phyloP scores from a whole-genome alignment of 1,140 invertebrate genomes.

The Bombus confusus region DNA sequence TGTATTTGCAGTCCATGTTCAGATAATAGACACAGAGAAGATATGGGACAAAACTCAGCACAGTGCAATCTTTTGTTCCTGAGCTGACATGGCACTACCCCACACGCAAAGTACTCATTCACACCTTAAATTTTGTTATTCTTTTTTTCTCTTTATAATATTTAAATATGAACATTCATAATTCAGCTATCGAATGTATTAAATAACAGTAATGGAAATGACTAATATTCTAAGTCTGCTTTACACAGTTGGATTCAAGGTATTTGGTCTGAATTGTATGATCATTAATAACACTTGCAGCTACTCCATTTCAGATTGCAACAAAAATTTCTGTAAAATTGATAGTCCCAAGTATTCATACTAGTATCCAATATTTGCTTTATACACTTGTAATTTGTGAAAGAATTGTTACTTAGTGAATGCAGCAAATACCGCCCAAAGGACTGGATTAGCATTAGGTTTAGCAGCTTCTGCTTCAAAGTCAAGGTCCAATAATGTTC shows the following conservation, averaged over 20 bases:
- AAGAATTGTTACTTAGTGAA: conserved; percentile 94
- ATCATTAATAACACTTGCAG: conserved; percentile 54
- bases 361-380: conserved; percentile 59
- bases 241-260: conserved; percentile 50
- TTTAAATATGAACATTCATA: conserved; percentile 59
- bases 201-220: conserved; percentile 68
- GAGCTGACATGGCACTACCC: conserved; percentile 49
- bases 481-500: conserved; percentile 97
- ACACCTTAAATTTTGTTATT: conserved; percentile 56
- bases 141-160: conserved; percentile 20
- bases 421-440: conserved; percentile 99
- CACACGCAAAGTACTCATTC: conserved; percentile 54
- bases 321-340: conserved; percentile 66
- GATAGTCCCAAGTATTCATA: conserved; percentile 62
- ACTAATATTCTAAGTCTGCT: conserved; percentile 51
- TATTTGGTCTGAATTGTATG: conserved; percentile 69
- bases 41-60: conserved; percentile 40
- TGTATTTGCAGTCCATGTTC: conserved; percentile 30
- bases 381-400: conserved; percentile 57
- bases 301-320: conserved; percentile 52
- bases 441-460: conserved; percentile 93
- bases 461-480: conserved; percentile 97
- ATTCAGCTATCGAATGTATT: conserved; percentile 64
- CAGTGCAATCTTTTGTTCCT: conserved; percentile 24
- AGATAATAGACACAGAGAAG: conserved; percentile 50